Conservation (phyloP, 2,888 invertebrate genomes). For the Philereme transversata region DNA sequence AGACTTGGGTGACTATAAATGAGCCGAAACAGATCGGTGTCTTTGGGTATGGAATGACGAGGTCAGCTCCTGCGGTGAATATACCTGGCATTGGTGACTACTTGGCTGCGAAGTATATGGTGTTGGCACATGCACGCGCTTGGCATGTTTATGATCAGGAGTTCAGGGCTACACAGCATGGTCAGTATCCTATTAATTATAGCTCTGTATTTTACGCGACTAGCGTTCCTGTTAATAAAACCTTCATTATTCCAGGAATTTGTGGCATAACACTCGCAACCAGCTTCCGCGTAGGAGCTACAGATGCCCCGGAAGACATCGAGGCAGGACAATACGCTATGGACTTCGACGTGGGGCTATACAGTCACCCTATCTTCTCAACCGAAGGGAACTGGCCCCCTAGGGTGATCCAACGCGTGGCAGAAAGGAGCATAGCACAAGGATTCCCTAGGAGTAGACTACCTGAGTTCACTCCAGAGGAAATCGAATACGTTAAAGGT, state of each 20-base stretch:
- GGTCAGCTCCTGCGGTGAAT: conserved; percentile 65
- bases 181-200: conserved; percentile 36
- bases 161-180: conserved; percentile 58
- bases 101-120: conserved; percentile 73
- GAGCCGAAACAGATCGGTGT: conserved; percentile 76
- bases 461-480: conserved; percentile 70
- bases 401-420: conserved; percentile 66
- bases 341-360: conserved; percentile 66
- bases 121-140: conserved; percentile 82
- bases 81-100: conserved; percentile 78
- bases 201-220: no score
- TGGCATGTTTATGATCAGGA: conserved; percentile 74
- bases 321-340: conserved; percentile 57
- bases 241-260: conserved; percentile 42
- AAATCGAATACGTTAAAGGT: conserved; percentile 66
- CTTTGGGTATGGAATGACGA: conserved; percentile 70
- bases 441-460: conserved; percentile 72
- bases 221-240: no score
- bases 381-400: conserved; percentile 76
- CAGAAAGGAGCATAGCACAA: conserved; percentile 71
- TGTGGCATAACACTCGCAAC: conserved; percentile 67
- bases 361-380: conserved; percentile 75
- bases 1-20: conserved; percentile 85
- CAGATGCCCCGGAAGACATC: conserved; percentile 54
- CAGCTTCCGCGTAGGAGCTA: conserved; percentile 58